A percentile compares a stretch with the other conserved stretches of the same genome.
Evolutionary conservation across 2,888 invertebrate species (phyloP).

Genomic region (Lordiphosa andalusiaca): DNA sequence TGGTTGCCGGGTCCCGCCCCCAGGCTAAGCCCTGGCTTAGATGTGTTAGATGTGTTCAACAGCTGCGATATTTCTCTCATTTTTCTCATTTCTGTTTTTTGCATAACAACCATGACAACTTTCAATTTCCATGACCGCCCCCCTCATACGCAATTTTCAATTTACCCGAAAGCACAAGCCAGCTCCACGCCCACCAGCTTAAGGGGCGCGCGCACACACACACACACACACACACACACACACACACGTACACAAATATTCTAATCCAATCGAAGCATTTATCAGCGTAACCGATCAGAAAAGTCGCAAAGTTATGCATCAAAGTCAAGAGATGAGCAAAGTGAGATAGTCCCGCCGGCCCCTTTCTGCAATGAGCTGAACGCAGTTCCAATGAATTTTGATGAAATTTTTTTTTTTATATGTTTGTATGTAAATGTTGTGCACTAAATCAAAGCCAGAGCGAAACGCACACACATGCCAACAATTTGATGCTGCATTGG

Average conservation of each 20-base stretch:
- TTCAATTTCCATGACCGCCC: conserved; percentile 58
- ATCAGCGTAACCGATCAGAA: conserved; percentile 68
- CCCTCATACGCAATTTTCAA: conserved; percentile 56
- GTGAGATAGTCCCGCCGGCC: conserved; percentile 40
- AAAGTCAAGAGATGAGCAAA: conserved; percentile 65
- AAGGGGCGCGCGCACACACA: conserved; percentile 20
- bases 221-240: not conserved
- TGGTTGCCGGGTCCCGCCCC: conserved; percentile 16
- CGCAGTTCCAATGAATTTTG: conserved; percentile 48
- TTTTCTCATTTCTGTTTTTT: conserved; percentile 24
- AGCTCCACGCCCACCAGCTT: conserved; percentile 65
- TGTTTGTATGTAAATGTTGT: conserved; percentile 58
- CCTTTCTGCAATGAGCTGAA: conserved; percentile 8
- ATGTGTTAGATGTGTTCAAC: conserved; percentile 73
- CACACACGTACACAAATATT: conserved; percentile 39
- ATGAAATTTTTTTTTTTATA: conserved; percentile 44
- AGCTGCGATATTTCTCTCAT: conserved; percentile 62
- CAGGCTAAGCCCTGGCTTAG: conserved; percentile 66
- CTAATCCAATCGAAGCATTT: conserved; percentile 72
- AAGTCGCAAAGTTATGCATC: conserved; percentile 71
- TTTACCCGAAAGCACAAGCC: conserved; percentile 42
- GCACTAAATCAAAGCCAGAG: conserved; percentile 69
- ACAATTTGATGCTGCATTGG: conserved; percentile 67
- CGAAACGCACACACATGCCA: conserved; percentile 49
- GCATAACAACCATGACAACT: conserved; percentile 60